Evolutionary conservation across 2,113 vertebrate species (phyloP), one percentile per base, ranked within the genome.

Genomic region (Alethe castanea): DNA sequence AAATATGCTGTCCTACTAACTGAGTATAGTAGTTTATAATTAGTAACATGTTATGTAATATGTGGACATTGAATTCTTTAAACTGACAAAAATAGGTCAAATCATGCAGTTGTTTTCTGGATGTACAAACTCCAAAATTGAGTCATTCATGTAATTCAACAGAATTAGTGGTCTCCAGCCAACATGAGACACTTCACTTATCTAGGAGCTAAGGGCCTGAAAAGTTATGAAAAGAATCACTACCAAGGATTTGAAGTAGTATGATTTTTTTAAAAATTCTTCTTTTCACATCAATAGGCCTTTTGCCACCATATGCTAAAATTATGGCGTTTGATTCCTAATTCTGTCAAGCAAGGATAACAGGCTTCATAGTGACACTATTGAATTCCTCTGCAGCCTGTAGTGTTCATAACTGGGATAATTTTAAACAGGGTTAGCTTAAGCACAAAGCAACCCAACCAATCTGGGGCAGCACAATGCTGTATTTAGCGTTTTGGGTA

Each of bases 381-480:
- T 6, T 90, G 48, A 74, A 66, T 8, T 92, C 28, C 25, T 81
- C 66, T 92, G 40, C 50, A 86, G 54, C 36, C 31, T 86, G 47
- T 40, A 22, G 20, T 45, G 25, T 62, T 90, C 59, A 5, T 82
- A 92, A 80, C 19, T 62, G 71, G 62, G 66, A 50, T 73, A 70
- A 19, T 40, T 93, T 90, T 93, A 54, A 93, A 80, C 62, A 90
- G 90, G 71, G 74, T 73, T 90, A 70, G 70, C 45, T 80, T 57
- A 80, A 62, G 42, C 72, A 79, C 60, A 59, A 62, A 91, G 81
- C 62, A 52, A 1, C 3, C 5, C n/a, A 79, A 40, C 28, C n/a
- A 48, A 79, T 90, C 74, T 90, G 61, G 92, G 90, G 48, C 95
- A 93, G 71, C 66, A 56, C 48, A 77, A 10, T 48, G 66, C 74